Percentiles rank a stretch among this genome's conserved stretches.
Evolutionary conservation across 2,797 vertebrate genomes (phyloP).

Genomic region (Carcharodon carcharias): DNA sequence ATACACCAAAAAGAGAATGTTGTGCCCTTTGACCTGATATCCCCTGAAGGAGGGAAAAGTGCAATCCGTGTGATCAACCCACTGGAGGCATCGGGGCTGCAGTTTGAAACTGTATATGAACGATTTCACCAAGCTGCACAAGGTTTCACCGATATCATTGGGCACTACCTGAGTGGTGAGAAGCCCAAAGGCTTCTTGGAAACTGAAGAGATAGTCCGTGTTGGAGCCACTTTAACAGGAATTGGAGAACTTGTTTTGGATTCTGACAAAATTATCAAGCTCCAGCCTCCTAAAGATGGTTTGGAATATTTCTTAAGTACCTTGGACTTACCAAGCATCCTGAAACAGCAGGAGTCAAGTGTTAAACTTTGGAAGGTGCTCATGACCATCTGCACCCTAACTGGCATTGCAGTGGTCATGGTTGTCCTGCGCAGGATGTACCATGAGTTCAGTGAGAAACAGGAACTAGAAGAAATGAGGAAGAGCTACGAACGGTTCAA

Average conservation of each 20-base stretch:
- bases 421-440: conserved; percentile 30
- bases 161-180: conserved; percentile 75
- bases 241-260: conserved; percentile 70
- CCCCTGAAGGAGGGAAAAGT: neutral
- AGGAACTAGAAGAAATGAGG: conserved; percentile 22
- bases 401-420: neutral
- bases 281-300: conserved; percentile 63
- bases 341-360: conserved; percentile 28
- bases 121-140: conserved; percentile 71
- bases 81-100: conserved; percentile 59
- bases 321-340: conserved; percentile 22
- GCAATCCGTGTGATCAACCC: conserved; percentile 66
- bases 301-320: conserved; percentile 39
- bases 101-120: conserved; percentile 69
- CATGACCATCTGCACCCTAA: neutral
- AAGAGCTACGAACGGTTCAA: neutral
- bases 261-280: conserved; percentile 60
- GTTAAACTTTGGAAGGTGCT: conserved; percentile 31
- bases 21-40: conserved; percentile 63
- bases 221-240: conserved; percentile 68
- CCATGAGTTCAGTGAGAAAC: conserved; percentile 8
- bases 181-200: conserved; percentile 81
- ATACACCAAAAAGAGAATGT: conserved; percentile 64
- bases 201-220: conserved; percentile 78
- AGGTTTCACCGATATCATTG: conserved; percentile 63